Base-by-base conservation (phyloP, 2,888 invertebrate species). In the Folsomia candida region DNA sequence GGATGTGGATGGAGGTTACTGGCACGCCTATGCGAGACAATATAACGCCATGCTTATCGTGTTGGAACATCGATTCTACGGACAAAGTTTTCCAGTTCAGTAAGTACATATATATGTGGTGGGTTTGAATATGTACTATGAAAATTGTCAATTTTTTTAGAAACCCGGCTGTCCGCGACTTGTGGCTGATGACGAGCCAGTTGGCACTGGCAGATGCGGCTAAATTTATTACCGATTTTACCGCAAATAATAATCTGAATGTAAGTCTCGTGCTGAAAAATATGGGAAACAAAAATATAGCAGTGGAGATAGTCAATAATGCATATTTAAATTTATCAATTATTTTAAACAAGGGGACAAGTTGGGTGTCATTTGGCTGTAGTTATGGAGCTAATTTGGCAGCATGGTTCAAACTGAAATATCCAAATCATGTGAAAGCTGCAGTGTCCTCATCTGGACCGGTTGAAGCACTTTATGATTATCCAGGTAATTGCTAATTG, bases 301-400 rank as follows among this genome's bases (percentile, higher is more conserved):
- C n/a, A n/a, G n/a, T n/a, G n/a, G n/a, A n/a, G n/a, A n/a, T n/a
- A n/a, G n/a, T n/a, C n/a, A n/a, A n/a, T n/a, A n/a, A n/a, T n/a
- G n/a, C n/a, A n/a, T n/a, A n/a, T n/a, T n/a, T n/a, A n/a, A n/a
- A n/a, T n/a, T n/a, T n/a, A n/a, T n/a, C n/a, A n/a, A n/a, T n/a
- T n/a, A n/a, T n/a, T n/a, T n/a, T n/a, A n/a, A n/a, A n/a, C n/a
- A n/a, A n/a, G n/a, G n/a, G n/a, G n/a, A n/a, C n/a, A n/a, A n/a
- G n/a, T n/a, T 20, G 20, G 24, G 57, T 97, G 76, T 91, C 91
- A 1, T 88, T 89, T 81, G 86, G 89, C 81, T 93, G 97, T 0
- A 96, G 95, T 0, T 98, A 98, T 83, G 97, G 97, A 0, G 97
- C 97, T 28, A 98, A 98, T 97, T 84, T 98, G 47, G 87, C 97